These are phyloP conservation scores for Cephonodes hylas DNA, from an alignment of 2,888 invertebrate genomes.

Conservation along the genomic window DNA sequence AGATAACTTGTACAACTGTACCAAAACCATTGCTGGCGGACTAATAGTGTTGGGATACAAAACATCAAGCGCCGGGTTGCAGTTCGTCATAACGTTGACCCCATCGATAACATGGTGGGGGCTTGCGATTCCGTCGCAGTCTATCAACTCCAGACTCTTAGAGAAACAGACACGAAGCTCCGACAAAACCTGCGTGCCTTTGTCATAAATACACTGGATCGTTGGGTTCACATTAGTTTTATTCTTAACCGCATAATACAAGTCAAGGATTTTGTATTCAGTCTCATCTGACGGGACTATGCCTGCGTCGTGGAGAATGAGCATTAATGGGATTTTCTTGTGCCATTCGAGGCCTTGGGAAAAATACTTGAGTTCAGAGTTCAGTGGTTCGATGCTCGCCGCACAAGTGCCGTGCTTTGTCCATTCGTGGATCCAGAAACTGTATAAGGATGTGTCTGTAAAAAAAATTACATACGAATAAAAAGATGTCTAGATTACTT, in stretches of 20 bases:
- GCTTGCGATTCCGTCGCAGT: constrained; percentile 80
- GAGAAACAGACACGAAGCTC: constrained; percentile 88
- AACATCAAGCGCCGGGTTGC: constrained; percentile 20
- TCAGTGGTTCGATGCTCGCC: constrained; percentile 72
- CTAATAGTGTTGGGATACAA: constrained; percentile 23
- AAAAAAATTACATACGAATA: constrained; percentile 13
- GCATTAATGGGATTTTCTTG: constrained; percentile 36
- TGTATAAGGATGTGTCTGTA: constrained; percentile 64
- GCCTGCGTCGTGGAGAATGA: constrained; percentile 74
- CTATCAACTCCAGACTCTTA: constrained; percentile 81
- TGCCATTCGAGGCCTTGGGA: constrained; percentile 82
- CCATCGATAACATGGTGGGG: neutral
- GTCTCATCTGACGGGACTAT: constrained; percentile 67
- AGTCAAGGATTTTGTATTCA: constrained; percentile 26
- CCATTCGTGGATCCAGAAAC: constrained; percentile 91
- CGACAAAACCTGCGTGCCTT: constrained; percentile 80
- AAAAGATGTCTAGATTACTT: too few species aligned
- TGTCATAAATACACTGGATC: constrained; percentile 83
- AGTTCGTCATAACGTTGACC: constrained; percentile 23
- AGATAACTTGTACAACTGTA: constrained; percentile 79
- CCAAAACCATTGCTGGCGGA: constrained; percentile 63
- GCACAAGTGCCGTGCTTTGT: constrained; percentile 91
- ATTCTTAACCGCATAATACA: constrained; percentile 62
- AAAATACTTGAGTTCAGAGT: constrained; percentile 85
- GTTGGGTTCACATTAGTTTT: constrained; percentile 80